Base-by-base conservation (phyloP, 2,113 vertebrate species). In the Leptobrachium leishanense region DNA sequence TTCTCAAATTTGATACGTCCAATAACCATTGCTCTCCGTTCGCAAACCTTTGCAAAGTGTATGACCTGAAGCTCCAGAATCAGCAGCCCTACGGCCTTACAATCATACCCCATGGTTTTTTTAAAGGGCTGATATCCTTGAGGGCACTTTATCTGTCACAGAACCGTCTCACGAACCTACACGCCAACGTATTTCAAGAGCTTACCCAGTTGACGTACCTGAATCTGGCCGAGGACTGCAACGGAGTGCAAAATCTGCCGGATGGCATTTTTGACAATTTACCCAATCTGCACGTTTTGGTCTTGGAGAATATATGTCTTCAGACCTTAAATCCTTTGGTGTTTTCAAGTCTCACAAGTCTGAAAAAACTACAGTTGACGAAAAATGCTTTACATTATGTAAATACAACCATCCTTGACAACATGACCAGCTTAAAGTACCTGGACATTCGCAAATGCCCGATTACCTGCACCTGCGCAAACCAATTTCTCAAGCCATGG, bases 211-310 rank as follows among this genome's bases (percentile, higher is more conserved):
- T 97, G 82, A 50, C 2, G 0, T 90, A 82, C 73, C 88, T 96
- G 74, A 85, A 83, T 0, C 55, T 96, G 72, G 88, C 91, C 2
- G 90, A 88, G 64, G 93, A 82, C 40, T 91, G 88, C 0, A 90
- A 91, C 0, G 79, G 89, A 1, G 85, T 85, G 57, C 86, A 87
- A 9, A 74, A 89, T 2, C 86, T 95, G 10, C 85, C 90, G 0
- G 85, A 93, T 0, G 94, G 94, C 1, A 66, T 93, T 72, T 97
- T 97, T 84, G 93, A 91, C 85, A 96, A 93, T 78, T 87, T 95
- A 7, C 82, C 50, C 57, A 88, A 84, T 7, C 77, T 98, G 57
- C 84, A 68, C 13, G 77, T 0, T n/a, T 82, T 97, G 62, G 20
- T 69, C 41, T 72, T 92, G 75, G 94, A 96, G 87, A 96, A 93